Evolutionary conservation across 1,140 invertebrate genomes (phyloP), one percentile per base, ranked within the genome.

Genomic region (Wiebesia pumilae): DNA sequence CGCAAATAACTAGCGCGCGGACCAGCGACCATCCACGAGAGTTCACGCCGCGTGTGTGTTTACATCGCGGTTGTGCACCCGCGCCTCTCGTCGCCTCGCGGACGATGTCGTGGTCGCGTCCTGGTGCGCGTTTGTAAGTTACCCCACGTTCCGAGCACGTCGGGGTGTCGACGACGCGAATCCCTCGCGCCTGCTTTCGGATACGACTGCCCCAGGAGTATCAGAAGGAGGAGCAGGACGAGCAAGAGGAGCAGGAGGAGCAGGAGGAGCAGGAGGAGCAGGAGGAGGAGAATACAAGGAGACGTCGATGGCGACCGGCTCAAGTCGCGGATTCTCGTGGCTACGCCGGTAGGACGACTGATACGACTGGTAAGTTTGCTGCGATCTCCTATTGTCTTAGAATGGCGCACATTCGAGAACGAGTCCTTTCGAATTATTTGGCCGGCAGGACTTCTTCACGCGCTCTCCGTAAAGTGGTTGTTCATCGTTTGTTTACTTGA

Each of bases 241-340:
- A n/a, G n/a, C n/a, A n/a, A n/a, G n/a, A n/a, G n/a, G n/a, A n/a
- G n/a, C n/a, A n/a, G n/a, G n/a, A n/a, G n/a, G n/a, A n/a, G n/a
- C n/a, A n/a, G n/a, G n/a, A n/a, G n/a, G n/a, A n/a, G n/a, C n/a
- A n/a, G n/a, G n/a, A n/a, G n/a, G n/a, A n/a, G n/a, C n/a, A n/a
- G 69, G 19, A 16, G 33, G 30, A 21, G 16, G 1, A 9, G 16
- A 38, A 38, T 1, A 35, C 21, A 16, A 38, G 73, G 51, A 27
- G 79, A 10, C 85, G 71, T 86, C 85, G 78, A 84, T 79, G 73
- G 81, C 75, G 69, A 88, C 81, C 83, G 84, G 86, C 78, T 69
- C 83, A 73, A 87, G 77, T 81, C 83, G 67, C 71, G 77, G 84
- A 84, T 54, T 69, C 80, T 81, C 80, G 47, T 51, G 83, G 82